A percentile compares a stretch with the other conserved stretches of the same genome.
Conservation (phyloP, 1,140 invertebrate genomes). For the Phymorhynchus buccinoides region DNA sequence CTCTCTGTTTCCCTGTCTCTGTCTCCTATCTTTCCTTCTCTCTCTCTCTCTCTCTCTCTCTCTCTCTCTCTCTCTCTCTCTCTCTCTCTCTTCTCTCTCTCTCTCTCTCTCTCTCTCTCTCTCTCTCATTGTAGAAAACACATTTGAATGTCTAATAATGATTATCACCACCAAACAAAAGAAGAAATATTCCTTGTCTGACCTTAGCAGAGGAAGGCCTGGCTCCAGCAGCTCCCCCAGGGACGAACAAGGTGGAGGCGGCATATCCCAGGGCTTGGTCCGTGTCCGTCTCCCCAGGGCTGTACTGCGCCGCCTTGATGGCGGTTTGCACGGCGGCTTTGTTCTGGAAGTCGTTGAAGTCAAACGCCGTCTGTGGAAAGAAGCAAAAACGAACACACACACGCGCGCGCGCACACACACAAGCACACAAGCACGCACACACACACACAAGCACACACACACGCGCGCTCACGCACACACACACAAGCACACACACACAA, state of each 20-base stretch:
- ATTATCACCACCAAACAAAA: background rate
- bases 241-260: constrained; percentile 4
- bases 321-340: constrained; percentile 45
- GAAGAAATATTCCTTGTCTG: background rate
- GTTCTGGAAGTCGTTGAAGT: constrained; percentile 54
- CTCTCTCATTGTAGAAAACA: background rate
- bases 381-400: no score
- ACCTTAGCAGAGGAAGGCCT: constrained; percentile 34
- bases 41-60: background rate
- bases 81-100: background rate
- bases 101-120: background rate
- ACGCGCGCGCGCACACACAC: no score
- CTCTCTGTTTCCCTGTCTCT: background rate
- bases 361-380: constrained; percentile 47
- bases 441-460: no score
- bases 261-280: constrained; percentile 33
- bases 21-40: background rate
- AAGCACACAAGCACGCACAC: no score
- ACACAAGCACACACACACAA: no score
- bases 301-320: constrained; percentile 48
- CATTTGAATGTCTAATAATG: background rate
- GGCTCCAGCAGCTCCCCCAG: background rate
- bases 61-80: background rate
- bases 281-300: constrained; percentile 54
- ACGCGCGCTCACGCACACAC: no score